Conservation (phyloP, 2,113 vertebrate genomes). For the Poecile atricapillus region DNA sequence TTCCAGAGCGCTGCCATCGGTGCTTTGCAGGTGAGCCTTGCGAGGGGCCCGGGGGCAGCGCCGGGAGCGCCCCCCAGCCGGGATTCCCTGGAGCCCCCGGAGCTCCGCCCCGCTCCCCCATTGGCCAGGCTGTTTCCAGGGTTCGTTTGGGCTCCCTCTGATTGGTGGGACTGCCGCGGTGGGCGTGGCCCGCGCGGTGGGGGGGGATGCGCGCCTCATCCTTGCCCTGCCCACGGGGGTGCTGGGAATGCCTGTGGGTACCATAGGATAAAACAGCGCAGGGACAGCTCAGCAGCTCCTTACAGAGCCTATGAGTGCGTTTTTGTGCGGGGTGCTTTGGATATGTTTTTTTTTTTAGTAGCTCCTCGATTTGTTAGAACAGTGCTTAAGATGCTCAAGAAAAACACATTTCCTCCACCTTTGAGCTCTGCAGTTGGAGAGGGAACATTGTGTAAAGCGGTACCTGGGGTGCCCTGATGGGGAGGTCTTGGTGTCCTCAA, state of each 20-base stretch:
- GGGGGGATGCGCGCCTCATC: background rate
- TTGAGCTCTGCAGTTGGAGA: background rate
- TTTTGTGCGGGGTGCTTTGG: background rate
- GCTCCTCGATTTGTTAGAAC: background rate
- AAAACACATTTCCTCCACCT: background rate
- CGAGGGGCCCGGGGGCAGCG: fast-evolving
- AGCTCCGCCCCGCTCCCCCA: background rate
- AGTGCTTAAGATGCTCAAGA: background rate
- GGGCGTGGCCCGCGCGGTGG: background rate
- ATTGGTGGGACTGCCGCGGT: constrained; percentile 39
- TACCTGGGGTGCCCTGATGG: background rate
- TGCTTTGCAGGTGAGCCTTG: constrained; percentile 79
- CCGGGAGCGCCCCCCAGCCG: too few relatives aligned
- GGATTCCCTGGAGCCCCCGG: background rate
- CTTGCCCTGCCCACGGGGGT: background rate
- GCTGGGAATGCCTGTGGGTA: background rate
- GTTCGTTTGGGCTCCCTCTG: background rate
- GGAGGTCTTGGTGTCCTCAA: background rate
- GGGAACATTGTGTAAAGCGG: fast-evolving
- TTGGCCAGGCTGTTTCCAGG: constrained; percentile 74
- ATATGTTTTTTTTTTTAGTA: background rate
- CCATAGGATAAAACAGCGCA: fast-evolving
- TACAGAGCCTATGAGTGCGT: background rate
- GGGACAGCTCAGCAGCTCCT: background rate
- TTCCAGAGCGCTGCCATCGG: constrained; percentile 87